phyloP scores from a whole-genome alignment of 2,888 invertebrate species.

The Nomada ferruginata region DNA sequence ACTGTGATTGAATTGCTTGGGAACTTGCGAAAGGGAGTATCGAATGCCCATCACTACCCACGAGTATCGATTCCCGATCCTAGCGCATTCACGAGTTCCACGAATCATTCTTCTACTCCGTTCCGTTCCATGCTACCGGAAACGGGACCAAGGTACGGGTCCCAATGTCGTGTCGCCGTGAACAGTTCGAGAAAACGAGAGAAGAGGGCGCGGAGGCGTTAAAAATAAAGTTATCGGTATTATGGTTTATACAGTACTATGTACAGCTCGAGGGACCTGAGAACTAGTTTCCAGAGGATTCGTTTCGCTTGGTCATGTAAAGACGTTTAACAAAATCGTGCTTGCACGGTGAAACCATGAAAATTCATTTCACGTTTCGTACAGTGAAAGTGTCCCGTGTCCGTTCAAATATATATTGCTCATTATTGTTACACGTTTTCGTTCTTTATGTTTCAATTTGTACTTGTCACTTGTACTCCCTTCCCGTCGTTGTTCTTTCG shows the following conservation, averaged over 20 bases:
- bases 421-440: not conserved
- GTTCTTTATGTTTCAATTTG: not conserved
- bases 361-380: conserved; percentile 10
- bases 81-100: conserved; percentile 16
- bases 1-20: no score
- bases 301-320: not conserved
- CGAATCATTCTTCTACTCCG: not conserved
- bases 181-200: conserved; percentile 40
- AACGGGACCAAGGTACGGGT: conserved; percentile 1
- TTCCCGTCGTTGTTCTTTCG: not conserved
- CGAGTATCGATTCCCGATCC: conserved; percentile 45
- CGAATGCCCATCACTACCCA: conserved; percentile 11
- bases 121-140: conserved; percentile 18
- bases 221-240: conserved; percentile 10
- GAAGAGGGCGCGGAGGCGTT: conserved; percentile 45
- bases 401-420: not conserved
- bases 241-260: conserved; percentile 49
- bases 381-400: not conserved
- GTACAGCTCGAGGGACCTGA: conserved; percentile 64
- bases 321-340: not conserved
- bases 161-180: not conserved
- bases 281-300: conserved; percentile 28
- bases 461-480: no score
- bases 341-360: not conserved
- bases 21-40: no score